Evolutionary conservation across 1,140 invertebrate genomes (phyloP).

Genomic region (Achroia grisella): DNA sequence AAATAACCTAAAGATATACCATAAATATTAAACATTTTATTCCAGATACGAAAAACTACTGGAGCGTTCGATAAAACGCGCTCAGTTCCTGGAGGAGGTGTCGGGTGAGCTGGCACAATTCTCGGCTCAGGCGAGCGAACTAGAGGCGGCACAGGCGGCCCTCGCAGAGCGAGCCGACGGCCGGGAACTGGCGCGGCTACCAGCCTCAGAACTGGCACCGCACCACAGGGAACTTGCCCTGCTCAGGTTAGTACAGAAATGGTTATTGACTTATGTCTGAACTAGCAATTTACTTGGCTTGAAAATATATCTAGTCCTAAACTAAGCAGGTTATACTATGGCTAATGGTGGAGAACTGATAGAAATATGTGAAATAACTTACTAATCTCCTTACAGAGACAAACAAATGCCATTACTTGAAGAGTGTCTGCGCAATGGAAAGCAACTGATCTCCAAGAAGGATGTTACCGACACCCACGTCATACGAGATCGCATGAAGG

Average conservation of each 20-base stretch:
- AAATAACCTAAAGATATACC: too few relatives aligned
- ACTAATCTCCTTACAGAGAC: slow-evolving; percentile 32
- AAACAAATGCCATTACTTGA: slow-evolving; percentile 78
- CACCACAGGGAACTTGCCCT: slow-evolving; percentile 75
- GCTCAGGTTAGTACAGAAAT: too few relatives aligned
- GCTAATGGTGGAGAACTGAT: background rate
- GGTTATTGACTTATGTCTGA: too few relatives aligned
- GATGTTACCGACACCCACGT: slow-evolving; percentile 91
- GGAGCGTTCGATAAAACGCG: slow-evolving; percentile 85
- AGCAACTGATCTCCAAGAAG: slow-evolving; percentile 88
- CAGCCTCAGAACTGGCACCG: slow-evolving; percentile 80
- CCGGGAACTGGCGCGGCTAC: slow-evolving; percentile 79
- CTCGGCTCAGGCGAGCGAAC: slow-evolving; percentile 77
- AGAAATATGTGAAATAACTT: background rate
- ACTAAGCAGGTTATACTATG: too few relatives aligned
- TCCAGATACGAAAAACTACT: slow-evolving; percentile 87
- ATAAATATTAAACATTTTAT: too few relatives aligned
- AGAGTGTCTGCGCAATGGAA: slow-evolving; percentile 85
- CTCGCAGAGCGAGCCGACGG: slow-evolving; percentile 86
- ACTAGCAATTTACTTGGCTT: too few relatives aligned
- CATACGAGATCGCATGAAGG: slow-evolving; percentile 91
- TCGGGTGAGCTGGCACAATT: slow-evolving; percentile 82
- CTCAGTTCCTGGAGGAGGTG: slow-evolving; percentile 88
- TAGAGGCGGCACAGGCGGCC: slow-evolving; percentile 82
- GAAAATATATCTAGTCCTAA: too few relatives aligned